These are phyloP conservation scores for Ptiloglossa arizonensis DNA, from an alignment of 1,140 invertebrate species.

Conservation along the genomic window DNA sequence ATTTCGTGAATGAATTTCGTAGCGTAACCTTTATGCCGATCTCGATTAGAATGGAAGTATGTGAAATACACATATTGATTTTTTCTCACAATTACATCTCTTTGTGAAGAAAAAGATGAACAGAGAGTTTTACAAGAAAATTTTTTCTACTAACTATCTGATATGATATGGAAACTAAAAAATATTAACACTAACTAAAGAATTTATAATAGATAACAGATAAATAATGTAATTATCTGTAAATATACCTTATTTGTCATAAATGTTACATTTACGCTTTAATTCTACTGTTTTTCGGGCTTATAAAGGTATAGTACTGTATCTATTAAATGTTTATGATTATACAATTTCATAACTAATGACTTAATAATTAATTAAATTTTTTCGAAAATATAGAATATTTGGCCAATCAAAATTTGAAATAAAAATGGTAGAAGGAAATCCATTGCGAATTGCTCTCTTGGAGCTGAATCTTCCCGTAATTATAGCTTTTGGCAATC, in stretches of 20 bases:
- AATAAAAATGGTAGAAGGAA: conserved; percentile 64
- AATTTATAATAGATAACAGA: background rate
- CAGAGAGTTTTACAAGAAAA: background rate
- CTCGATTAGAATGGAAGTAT: background rate
- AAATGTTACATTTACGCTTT: background rate
- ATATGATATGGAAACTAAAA: background rate
- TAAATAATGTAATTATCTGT: background rate
- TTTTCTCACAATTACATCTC: background rate
- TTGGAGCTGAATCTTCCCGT: conserved; percentile 61
- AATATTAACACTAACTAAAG: background rate
- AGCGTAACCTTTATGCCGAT: background rate
- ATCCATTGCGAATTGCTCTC: conserved; percentile 57
- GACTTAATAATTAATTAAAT: background rate
- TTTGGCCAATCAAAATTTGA: background rate
- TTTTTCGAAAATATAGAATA: background rate
- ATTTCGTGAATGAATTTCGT: background rate
- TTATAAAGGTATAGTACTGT: background rate
- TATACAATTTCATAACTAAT: background rate
- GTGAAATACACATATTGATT: conserved; percentile 19
- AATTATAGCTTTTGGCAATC: conserved; percentile 84
- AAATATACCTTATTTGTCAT: background rate
- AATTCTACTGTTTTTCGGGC: background rate
- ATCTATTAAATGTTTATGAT: background rate
- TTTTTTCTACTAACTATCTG: background rate
- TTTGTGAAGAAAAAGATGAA: background rate